phyloP scores from a whole-genome alignment of 2,888 invertebrate genomes.

The Trichopoda pennipes region DNA sequence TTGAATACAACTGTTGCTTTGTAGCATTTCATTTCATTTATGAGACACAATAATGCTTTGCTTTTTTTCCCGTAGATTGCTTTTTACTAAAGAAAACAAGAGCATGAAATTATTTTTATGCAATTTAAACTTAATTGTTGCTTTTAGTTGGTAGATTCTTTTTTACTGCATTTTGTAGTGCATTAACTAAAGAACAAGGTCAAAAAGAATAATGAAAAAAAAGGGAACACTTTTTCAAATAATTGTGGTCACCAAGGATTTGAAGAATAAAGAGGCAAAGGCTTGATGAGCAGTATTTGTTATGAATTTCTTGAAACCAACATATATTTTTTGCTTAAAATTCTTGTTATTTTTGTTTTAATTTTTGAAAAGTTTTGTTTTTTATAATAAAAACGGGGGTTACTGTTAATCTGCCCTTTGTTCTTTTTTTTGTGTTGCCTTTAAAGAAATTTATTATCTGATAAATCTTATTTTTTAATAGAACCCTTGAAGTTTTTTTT shows the following conservation, averaged over 20 bases:
- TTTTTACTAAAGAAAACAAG: slow-evolving; percentile 39
- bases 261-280: not conserved
- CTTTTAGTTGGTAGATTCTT: slow-evolving; percentile 34
- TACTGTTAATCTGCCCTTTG: not conserved
- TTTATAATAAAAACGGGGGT: not conserved
- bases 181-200: slow-evolving; percentile 33
- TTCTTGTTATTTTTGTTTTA: not conserved
- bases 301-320: too few relatives aligned
- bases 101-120: slow-evolving; percentile 44
- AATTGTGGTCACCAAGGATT: not conserved
- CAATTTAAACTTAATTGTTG: slow-evolving; percentile 50
- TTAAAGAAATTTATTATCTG: slow-evolving; percentile 58
- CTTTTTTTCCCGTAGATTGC: not conserved
- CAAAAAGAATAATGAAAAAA: not conserved
- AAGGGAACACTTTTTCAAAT: not conserved
- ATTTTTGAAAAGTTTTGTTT: not conserved
- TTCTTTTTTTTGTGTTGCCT: slow-evolving; percentile 33
- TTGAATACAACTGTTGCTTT: slow-evolving; percentile 54
- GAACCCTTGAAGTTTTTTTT: slow-evolving; percentile 39
- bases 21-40: slow-evolving; percentile 31
- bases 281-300: too few relatives aligned
- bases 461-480: slow-evolving; percentile 56
- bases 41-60: not conserved
- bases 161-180: not conserved
- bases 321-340: too few relatives aligned